phyloP scores from a whole-genome alignment of 2,888 invertebrate genomes.

The Rotaria socialis region DNA sequence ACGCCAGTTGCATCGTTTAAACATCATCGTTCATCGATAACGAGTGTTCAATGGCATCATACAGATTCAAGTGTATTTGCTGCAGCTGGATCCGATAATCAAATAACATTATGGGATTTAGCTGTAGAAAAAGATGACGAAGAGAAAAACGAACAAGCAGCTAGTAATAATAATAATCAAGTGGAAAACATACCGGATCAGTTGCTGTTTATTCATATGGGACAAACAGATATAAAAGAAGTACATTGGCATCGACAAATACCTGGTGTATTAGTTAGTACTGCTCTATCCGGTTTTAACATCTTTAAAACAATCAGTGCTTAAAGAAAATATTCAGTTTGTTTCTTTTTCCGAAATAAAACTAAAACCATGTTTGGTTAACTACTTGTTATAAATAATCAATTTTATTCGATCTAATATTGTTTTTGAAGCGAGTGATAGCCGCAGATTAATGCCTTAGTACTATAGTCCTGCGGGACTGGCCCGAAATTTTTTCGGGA shows the following conservation, averaged over 20 bases:
- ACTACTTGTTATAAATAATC: no score
- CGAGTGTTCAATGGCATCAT: conserved; percentile 94
- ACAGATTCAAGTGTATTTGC: conserved; percentile 86
- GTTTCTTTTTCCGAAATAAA: neutral
- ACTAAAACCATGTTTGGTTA: neutral
- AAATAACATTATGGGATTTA: conserved; percentile 92
- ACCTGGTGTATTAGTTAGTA: conserved; percentile 84
- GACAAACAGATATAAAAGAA: conserved; percentile 94
- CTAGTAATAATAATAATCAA: neutral
- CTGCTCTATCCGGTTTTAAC: conserved; percentile 90
- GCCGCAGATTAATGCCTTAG: no score
- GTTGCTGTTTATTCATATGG: conserved; percentile 91
- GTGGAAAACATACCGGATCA: conserved; percentile 74
- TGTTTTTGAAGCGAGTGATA: no score
- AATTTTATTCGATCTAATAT: no score
- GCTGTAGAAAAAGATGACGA: conserved; percentile 75
- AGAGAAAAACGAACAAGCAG: conserved; percentile 48
- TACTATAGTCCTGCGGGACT: no score
- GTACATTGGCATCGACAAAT: conserved; percentile 95
- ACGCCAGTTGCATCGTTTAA: conserved; percentile 85
- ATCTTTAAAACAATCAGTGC: conserved; percentile 95
- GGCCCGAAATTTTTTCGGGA: no score
- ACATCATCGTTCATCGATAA: conserved; percentile 85
- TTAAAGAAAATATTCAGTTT: conserved; percentile 58
- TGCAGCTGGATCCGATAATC: conserved; percentile 86